Conservation (phyloP, 2,888 invertebrate genomes). For the Trisateles emortualis region DNA sequence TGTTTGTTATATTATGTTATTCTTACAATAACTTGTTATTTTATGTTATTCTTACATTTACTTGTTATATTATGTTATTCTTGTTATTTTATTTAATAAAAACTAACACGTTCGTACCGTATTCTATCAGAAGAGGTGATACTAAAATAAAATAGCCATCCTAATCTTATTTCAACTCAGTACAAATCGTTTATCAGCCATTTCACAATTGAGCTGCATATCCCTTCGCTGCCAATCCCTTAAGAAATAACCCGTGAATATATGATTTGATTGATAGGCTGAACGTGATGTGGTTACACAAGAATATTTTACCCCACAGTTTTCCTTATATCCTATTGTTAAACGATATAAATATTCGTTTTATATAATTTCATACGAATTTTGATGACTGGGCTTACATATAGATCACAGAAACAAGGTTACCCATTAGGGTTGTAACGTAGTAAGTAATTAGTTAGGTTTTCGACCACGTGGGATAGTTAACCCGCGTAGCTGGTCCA, state of each 20-base stretch:
- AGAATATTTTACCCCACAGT: neutral
- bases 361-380: neutral
- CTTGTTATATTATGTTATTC: too few relatives aligned
- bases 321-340: slow-evolving; percentile 7
- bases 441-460: too few relatives aligned
- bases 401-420: too few relatives aligned
- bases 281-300: slow-evolving; percentile 15
- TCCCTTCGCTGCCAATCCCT: slow-evolving; percentile 13
- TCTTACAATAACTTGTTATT: too few relatives aligned
- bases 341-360: neutral
- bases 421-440: too few relatives aligned
- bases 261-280: slow-evolving; percentile 22
- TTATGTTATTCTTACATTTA: too few relatives aligned
- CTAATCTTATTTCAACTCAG: neutral
- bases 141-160: neutral
- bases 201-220: slow-evolving; percentile 7
- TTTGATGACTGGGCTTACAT: neutral
- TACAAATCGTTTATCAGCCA: slow-evolving; percentile 2
- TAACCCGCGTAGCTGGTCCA: too few relatives aligned
- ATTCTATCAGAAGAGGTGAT: neutral
- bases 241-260: slow-evolving; percentile 26
- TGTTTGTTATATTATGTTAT: too few relatives aligned
- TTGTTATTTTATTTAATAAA: too few relatives aligned
- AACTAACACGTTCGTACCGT: too few relatives aligned
- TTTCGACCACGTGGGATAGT: too few relatives aligned